Conservation (phyloP, 2,113 vertebrate genomes). For the Spea multiplicata region DNA sequence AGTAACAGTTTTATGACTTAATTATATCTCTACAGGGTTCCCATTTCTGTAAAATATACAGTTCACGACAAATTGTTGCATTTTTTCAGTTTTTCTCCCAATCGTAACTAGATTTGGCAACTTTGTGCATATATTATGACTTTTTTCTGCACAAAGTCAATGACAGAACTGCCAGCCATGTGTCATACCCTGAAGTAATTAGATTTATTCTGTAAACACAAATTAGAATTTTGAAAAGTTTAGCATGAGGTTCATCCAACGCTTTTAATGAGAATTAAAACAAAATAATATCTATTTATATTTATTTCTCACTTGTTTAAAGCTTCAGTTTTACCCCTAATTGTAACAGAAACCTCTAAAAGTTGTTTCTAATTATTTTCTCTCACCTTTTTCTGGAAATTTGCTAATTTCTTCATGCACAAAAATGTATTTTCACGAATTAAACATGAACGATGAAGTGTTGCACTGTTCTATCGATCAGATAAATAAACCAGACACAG, state of each 20-base stretch:
- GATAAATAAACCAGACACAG: no score
- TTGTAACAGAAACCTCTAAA: no score
- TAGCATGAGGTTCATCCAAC: background rate
- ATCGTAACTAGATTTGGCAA: slow-evolving; percentile 3
- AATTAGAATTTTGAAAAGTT: background rate
- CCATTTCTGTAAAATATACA: background rate
- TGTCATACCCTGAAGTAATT: background rate
- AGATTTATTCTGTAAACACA: background rate
- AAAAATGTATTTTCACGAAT: no score
- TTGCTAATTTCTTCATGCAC: no score
- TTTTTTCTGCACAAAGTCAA: background rate
- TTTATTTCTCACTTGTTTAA: no score
- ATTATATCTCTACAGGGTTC: background rate
- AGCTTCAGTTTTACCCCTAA: no score
- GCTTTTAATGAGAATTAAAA: background rate
- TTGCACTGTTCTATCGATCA: no score
- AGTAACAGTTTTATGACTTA: background rate
- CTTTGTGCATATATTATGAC: background rate
- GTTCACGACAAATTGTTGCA: background rate
- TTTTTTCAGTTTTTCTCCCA: background rate
- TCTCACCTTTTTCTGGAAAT: no score
- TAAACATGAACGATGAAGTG: no score
- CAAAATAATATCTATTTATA: no score
- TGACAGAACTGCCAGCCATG: background rate
- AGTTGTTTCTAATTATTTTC: no score